Evolutionary conservation across 2,888 invertebrate species (phyloP), one percentile per base, ranked within the genome.

Genomic region (Plagodis pulveraria): DNA sequence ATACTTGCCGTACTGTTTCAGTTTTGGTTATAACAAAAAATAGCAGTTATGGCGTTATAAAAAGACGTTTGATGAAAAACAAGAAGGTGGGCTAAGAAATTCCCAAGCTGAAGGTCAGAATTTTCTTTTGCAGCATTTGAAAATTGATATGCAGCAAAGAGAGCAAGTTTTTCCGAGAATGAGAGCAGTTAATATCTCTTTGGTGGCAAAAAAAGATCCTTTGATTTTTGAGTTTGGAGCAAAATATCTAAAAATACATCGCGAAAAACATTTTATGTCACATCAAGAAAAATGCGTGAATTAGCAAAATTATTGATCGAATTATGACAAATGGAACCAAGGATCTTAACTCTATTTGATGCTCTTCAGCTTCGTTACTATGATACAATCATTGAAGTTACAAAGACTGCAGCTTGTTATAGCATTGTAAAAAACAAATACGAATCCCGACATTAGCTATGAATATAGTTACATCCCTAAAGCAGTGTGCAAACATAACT

Each of bases 21-120:
- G 46, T 50, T 42, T 42, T 11, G 46, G 46, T 56, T 53, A 51
- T 50, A 55, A 36, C 42, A 12, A 44, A 9, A 11, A 38, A 41
- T 69, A 69, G 64, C 58, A 46, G 40, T 43, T 64, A 7, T 57
- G 56, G 61, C 50, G 8, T 45, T 56, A 65, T 36, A 10, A 32
- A 57, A 65, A 62, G 56, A 41, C 49, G 49, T 61, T 53, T 34
- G 41, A 53, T 36, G 22, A 51, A 10, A 56, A n/a, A n/a, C n/a
- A n/a, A n/a, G n/a, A n/a, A n/a, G n/a, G n/a, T n/a, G n/a, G n/a
- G n/a, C n/a, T n/a, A 40, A 40, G 8, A 5, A 40, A 40, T 5
- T 5, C 38, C 6, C 38, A 40, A 40, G 38, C 10, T 9, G 38
- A 40, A 6, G 38, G 5, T 9, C 38, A 40, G 10, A 40, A 40